Conservation (phyloP, 1,140 invertebrate genomes). For the Lordiphosa clarofinis region DNA sequence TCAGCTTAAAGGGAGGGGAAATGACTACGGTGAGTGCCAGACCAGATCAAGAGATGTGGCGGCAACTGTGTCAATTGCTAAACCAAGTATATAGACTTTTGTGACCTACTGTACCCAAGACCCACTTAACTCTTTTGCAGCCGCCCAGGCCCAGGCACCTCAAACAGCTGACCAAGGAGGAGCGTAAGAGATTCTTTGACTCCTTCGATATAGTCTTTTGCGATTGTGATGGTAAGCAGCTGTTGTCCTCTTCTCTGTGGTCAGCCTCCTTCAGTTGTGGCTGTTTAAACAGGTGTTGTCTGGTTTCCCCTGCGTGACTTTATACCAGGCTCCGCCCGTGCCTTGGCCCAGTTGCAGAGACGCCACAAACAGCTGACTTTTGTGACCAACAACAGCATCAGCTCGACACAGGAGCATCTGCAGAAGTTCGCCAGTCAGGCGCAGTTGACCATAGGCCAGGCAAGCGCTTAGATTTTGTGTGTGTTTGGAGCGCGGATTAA, state of each 20-base stretch:
- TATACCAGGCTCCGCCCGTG: constrained; percentile 81
- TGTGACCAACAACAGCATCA: constrained; percentile 86
- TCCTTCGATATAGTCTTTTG: constrained; percentile 80
- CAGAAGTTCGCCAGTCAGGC: constrained; percentile 41
- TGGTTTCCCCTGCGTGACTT: constrained; percentile 80
- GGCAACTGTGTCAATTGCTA: no score
- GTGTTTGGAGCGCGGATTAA: neutral
- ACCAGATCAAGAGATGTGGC: no score
- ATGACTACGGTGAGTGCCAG: no score
- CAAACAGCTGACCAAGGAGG: constrained; percentile 38
- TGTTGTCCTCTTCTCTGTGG: no score
- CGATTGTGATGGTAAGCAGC: constrained; percentile 80
- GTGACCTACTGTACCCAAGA: no score
- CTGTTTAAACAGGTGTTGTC: constrained; percentile 82
- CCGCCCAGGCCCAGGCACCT: constrained; percentile 43
- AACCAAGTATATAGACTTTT: no score
- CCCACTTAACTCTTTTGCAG: neutral
- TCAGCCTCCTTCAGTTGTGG: no score
- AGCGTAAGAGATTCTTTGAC: constrained; percentile 71
- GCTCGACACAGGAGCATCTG: constrained; percentile 75
- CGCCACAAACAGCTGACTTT: constrained; percentile 86
- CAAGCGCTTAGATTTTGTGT: neutral
- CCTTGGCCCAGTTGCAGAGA: constrained; percentile 81
- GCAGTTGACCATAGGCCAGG: constrained; percentile 23
- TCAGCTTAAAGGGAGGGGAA: no score